These are phyloP conservation scores for Recurvirostra avosetta DNA, from an alignment of 2,113 vertebrate genomes.

Conservation along the genomic window DNA sequence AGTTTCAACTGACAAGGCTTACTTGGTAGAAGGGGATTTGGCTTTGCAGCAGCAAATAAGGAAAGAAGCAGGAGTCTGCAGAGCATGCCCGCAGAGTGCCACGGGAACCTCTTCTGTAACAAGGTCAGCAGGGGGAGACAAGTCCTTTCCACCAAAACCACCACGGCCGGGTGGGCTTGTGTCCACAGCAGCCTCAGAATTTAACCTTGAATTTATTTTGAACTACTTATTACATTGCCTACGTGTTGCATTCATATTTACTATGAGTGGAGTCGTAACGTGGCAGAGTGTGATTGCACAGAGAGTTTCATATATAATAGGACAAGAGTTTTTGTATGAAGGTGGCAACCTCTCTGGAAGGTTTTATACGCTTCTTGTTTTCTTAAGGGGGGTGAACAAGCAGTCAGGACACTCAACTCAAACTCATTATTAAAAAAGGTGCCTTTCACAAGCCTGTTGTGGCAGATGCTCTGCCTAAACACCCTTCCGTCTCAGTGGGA, in stretches of 20 bases:
- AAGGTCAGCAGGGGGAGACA: neutral
- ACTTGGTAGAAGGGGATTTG: neutral
- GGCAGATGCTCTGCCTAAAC: neutral
- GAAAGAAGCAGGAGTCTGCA: neutral
- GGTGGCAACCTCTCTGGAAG: neutral
- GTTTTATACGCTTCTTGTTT: neutral
- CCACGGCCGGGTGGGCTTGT: rapidly evolving
- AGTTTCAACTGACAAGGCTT: neutral
- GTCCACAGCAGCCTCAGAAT: neutral
- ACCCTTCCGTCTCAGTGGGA: neutral
- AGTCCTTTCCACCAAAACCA: neutral
- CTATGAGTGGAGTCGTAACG: rapidly evolving
- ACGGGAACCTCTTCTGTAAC: neutral
- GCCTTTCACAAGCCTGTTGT: neutral
- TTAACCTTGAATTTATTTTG: rapidly evolving
- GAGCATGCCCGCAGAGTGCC: neutral
- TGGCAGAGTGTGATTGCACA: rapidly evolving
- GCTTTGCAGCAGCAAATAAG: constrained; percentile 17
- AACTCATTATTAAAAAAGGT: neutral
- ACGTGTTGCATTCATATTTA: rapidly evolving
- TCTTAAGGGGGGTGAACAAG: neutral
- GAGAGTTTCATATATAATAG: neutral
- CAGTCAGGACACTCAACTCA: neutral
- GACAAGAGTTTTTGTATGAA: neutral
- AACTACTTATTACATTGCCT: rapidly evolving